Evolutionary conservation across 2,888 invertebrate genomes (phyloP).

Genomic region (Bellardia pandia): DNA sequence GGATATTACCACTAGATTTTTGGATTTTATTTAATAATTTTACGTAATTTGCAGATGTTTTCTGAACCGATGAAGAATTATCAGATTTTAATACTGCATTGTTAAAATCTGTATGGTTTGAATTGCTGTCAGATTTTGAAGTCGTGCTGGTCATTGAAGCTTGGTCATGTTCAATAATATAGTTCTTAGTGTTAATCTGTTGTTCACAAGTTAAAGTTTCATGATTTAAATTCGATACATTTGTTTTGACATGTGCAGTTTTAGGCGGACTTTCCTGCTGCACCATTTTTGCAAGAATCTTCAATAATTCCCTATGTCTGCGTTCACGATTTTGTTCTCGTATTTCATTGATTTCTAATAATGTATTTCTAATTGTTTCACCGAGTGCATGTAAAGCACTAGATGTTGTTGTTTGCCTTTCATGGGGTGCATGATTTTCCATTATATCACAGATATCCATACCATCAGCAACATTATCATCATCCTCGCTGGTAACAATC

Average conservation of each 20-base stretch:
- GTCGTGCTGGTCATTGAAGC: neutral
- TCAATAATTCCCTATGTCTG: slow-evolving; percentile 72
- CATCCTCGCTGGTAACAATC: slow-evolving; percentile 26
- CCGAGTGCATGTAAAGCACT: slow-evolving; percentile 53
- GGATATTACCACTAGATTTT: neutral
- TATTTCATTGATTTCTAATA: slow-evolving; percentile 74
- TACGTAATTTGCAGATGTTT: neutral
- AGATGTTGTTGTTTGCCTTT: slow-evolving; percentile 8
- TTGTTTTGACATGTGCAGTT: neutral
- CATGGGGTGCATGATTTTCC: slow-evolving; percentile 30
- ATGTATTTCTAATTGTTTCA: slow-evolving; percentile 71
- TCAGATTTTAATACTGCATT: neutral
- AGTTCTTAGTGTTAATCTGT: neutral
- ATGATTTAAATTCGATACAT: neutral
- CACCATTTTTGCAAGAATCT: slow-evolving; percentile 42
- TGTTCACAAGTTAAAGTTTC: neutral
- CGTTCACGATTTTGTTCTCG: slow-evolving; percentile 74
- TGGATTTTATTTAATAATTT: neutral
- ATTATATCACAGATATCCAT: slow-evolving; percentile 50
- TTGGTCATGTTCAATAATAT: neutral
- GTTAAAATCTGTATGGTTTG: neutral
- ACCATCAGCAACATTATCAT: slow-evolving; percentile 37
- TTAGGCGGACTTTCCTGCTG: slow-evolving; percentile 3
- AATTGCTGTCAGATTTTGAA: neutral
- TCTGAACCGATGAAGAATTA: neutral